Base-by-base conservation (phyloP, 2,888 invertebrate species). In the Eilema caniola region DNA sequence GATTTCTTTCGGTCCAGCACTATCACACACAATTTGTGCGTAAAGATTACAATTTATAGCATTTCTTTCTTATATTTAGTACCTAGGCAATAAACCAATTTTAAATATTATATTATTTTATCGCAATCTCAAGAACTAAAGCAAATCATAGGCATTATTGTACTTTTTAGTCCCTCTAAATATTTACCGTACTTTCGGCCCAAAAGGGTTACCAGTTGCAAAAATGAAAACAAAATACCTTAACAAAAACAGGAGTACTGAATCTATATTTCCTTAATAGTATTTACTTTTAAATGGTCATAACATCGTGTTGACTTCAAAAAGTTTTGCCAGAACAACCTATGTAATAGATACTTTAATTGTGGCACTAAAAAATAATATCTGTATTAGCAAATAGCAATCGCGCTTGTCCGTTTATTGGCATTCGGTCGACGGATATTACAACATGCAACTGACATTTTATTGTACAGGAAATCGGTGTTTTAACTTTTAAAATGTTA, bases 401-500 rank as follows among this genome's bases (percentile, higher is more conserved):
- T 72, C 69, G 60, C 66, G 80, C 80, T 75, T 73, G 75, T 41
- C 75, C 59, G 72, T 74, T 74, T 82, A 84, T 75, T 78, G 75
- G 71, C 69, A 73, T 75, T 76, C 74, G 73, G 20, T 75, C 80
- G 81, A 73, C 88, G 89, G 88, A 88, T 84, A 80, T 88, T 86
- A 83, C 87, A 78, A 83, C 81, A 88, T 78, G 70, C 72, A 62
- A 69, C 84, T 82, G 83, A 82, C 85, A 79, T 84, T 83, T 84
- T 82, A 84, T 81, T 78, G 81, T 85, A 84, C 88, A 87, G 89
- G 88, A 88, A 88, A 88, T 85, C 75, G 78, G 77, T 81, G 73
- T 79, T 75, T 75, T 69, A 69, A 75, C 81, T 78, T 77, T 78
- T 71, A 66, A 80, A 78, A 73, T 70, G 73, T 67, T 77, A 76